Evolutionary conservation across 2,113 vertebrate species (phyloP), one percentile per base, ranked within the genome.

Genomic region (Mixornis gularis): DNA sequence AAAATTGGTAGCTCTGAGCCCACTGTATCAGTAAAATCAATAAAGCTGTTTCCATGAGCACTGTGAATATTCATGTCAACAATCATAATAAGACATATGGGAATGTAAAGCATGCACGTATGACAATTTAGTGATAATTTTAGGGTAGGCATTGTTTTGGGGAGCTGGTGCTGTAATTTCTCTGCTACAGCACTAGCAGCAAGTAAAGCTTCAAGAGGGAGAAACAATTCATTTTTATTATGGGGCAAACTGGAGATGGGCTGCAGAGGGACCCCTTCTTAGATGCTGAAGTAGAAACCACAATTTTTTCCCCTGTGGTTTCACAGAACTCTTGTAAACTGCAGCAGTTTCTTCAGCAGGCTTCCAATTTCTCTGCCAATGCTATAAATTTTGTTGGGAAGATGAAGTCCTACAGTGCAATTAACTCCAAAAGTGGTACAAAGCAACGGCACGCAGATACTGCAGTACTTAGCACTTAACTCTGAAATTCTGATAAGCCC

Each of bases 381-480:
- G 94, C 96, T 84, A 97, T 98, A 97, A 98, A 98, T 98, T 98
- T 96, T 91, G 86, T 83, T 83, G 94, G 91, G 96, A 96, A 96
- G 96, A 97, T 90, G 95, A 97, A 98, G 95, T 89, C 92, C 82
- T 95, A 72, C 89, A 90, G 94, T 77, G 66, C 97, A 97, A 98
- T 97, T 98, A 98, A 98, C 97, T 98, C 96, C 90, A 85, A 97
- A 97, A 98, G 98, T 96, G 96, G 97, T 97, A 96, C 97, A 98
- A 96, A 97, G 97, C 96, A 97, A 97, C 62, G 94, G 97, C 94
- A 21, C 5, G 41, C 95, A 97, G 98, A 98, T 98, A 98, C 97
- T 97, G 96, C 95, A 97, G 98, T 97, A 97, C 98, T 98, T 98
- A 98, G 98, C 98, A 97, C 98, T 98, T 98, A 97, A 94, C 97